Conservation (phyloP, 2,888 invertebrate species). For the Drosophila pseudotalamancana region DNA sequence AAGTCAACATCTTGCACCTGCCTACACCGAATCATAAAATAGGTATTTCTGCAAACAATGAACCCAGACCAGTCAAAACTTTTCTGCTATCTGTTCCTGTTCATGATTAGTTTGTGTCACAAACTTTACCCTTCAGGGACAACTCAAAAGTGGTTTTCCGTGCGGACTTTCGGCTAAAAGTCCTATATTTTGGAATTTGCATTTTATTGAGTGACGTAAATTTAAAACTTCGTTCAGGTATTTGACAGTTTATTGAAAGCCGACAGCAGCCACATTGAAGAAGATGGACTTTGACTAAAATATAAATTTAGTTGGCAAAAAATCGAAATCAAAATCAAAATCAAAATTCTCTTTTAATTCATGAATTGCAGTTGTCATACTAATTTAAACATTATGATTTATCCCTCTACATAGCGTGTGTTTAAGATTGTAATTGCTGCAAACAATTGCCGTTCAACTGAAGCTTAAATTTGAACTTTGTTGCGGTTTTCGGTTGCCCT, state of each 20-base stretch:
- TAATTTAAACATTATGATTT: no score
- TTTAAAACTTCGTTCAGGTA: slow-evolving; percentile 1
- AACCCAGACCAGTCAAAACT: background rate
- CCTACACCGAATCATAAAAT: background rate
- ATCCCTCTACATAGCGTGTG: background rate
- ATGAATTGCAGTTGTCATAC: background rate
- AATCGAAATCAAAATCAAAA: background rate
- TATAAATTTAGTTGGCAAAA: background rate
- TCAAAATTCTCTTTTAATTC: background rate
- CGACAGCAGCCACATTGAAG: background rate
- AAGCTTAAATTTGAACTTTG: slow-evolving; percentile 4
- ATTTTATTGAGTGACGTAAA: slow-evolving; percentile 14
- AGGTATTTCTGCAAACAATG: background rate
- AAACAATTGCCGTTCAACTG: background rate
- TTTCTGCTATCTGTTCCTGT: background rate
- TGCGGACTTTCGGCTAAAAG: background rate
- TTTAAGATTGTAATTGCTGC: background rate
- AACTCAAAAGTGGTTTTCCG: slow-evolving; percentile 1
- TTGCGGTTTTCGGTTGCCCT: slow-evolving; percentile 11
- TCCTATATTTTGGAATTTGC: slow-evolving; percentile 13
- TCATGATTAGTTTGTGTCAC: slow-evolving; percentile 7
- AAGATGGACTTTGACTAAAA: background rate
- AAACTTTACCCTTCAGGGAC: slow-evolving; percentile 1
- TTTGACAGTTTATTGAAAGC: slow-evolving; percentile 11
- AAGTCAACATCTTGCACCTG: background rate